phyloP scores from a whole-genome alignment of 2,888 invertebrate species.

The Lomographa bimaculata region DNA sequence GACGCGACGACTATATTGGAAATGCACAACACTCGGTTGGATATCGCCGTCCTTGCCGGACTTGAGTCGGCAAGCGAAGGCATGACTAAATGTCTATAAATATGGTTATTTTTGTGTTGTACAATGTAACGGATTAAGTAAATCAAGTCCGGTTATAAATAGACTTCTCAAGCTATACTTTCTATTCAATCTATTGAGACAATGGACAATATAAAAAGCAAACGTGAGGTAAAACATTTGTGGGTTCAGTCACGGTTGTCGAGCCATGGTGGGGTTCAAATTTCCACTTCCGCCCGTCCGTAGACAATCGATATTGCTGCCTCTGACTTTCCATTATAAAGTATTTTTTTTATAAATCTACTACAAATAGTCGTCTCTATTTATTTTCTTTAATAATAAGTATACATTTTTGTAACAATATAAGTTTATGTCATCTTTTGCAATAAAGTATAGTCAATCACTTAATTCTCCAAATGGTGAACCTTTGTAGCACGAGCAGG shows the following conservation, averaged over 20 bases:
- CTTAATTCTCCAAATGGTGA: too few relatives aligned
- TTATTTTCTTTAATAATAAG: too few relatives aligned
- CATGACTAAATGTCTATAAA: too few relatives aligned
- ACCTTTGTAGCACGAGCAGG: too few relatives aligned
- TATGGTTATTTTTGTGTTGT: background rate
- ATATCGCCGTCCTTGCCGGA: too few relatives aligned
- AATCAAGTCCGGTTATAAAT: conserved; percentile 15
- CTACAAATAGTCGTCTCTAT: too few relatives aligned
- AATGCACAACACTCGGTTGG: conserved; percentile 27
- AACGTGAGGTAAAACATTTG: conserved; percentile 68
- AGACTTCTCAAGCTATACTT: conserved; percentile 22
- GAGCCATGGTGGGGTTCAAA: conserved; percentile 70
- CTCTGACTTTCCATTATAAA: conserved; percentile 68
- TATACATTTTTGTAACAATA: too few relatives aligned
- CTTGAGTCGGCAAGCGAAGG: too few relatives aligned
- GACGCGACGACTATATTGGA: conserved; percentile 47
- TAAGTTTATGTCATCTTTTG: too few relatives aligned
- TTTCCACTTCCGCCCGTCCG: conserved; percentile 74
- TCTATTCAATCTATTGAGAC: conserved; percentile 34
- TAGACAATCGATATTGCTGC: conserved; percentile 77
- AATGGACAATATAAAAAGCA: conserved; percentile 41
- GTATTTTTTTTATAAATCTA: too few relatives aligned
- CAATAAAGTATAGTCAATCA: too few relatives aligned
- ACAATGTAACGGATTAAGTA: conserved; percentile 17
- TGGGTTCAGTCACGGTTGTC: conserved; percentile 73